Evolutionary conservation across 1,140 invertebrate genomes (phyloP).

Genomic region (Magallana angulata): DNA sequence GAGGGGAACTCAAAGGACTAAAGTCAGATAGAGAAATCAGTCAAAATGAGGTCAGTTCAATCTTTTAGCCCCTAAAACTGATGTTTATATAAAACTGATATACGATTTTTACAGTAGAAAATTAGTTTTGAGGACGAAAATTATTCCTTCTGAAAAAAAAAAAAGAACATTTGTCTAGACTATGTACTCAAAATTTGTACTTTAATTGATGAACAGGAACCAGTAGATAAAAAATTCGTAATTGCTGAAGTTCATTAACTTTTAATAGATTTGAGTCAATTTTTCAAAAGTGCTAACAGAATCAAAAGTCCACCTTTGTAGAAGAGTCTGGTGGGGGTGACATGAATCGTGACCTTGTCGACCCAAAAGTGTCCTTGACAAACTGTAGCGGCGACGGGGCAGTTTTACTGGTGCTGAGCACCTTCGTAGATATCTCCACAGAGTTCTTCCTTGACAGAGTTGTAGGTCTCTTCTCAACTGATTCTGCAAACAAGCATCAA

Average conservation of each 20-base stretch:
- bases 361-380: conserved; percentile 54
- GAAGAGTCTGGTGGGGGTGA: conserved; percentile 62
- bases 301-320: conserved; percentile 48
- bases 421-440: conserved; percentile 1
- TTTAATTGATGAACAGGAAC: too few species aligned
- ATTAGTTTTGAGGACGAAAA: too few species aligned
- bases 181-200: too few species aligned
- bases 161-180: too few species aligned
- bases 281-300: background rate
- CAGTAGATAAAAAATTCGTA: too few species aligned
- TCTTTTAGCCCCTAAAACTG: too few species aligned
- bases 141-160: too few species aligned
- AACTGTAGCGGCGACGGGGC: conserved; percentile 59
- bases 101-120: too few species aligned
- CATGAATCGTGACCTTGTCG: conserved; percentile 44
- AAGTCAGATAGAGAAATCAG: conserved; percentile 16
- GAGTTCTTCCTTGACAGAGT: conserved; percentile 40
- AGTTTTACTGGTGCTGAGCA: conserved; percentile 25
- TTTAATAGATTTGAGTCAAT: too few species aligned
- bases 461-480: conserved; percentile 1
- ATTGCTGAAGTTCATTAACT: too few species aligned
- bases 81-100: too few species aligned
- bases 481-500: background rate
- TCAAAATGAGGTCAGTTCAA: too few species aligned
- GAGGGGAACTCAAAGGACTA: conserved; percentile 60